phyloP scores from a whole-genome alignment of 2,888 invertebrate genomes.

The Orthonychiurus folsomi region DNA sequence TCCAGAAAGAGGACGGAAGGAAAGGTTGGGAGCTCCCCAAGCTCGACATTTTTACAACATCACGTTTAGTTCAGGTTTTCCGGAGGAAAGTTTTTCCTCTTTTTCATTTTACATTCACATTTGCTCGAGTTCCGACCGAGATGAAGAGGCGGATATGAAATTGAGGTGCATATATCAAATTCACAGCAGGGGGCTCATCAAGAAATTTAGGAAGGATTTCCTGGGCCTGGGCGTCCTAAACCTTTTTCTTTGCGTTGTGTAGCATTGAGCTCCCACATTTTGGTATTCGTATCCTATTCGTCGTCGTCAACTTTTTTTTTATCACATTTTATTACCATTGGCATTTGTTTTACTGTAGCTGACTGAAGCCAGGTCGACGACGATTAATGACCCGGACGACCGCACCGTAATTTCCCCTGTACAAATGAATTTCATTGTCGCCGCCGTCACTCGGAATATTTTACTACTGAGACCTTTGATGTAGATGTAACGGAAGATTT shows the following conservation, averaged over 20 bases:
- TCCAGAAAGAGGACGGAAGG: background rate
- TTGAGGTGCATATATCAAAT: slow-evolving; percentile 7
- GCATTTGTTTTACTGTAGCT: background rate
- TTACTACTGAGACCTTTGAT: too few relatives aligned
- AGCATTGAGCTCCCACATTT: background rate
- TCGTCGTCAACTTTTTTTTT: background rate
- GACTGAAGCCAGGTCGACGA: background rate
- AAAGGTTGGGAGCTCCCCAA: too few relatives aligned
- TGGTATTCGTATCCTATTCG: background rate
- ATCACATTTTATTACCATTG: background rate
- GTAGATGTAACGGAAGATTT: too few relatives aligned
- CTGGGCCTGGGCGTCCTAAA: too few relatives aligned
- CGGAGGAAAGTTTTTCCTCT: too few relatives aligned
- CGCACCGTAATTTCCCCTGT: too few relatives aligned
- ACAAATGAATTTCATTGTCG: too few relatives aligned
- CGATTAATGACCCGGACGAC: too few relatives aligned
- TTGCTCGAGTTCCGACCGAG: background rate
- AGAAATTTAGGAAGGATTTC: too few relatives aligned
- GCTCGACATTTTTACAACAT: background rate
- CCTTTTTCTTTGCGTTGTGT: background rate
- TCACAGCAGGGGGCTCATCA: slow-evolving; percentile 3
- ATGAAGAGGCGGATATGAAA: background rate
- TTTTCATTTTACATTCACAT: slow-evolving; percentile 1
- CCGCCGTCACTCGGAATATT: too few relatives aligned
- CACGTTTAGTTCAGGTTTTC: background rate